Conservation (phyloP, 2,113 vertebrate genomes). For the Trogon melanurus region DNA sequence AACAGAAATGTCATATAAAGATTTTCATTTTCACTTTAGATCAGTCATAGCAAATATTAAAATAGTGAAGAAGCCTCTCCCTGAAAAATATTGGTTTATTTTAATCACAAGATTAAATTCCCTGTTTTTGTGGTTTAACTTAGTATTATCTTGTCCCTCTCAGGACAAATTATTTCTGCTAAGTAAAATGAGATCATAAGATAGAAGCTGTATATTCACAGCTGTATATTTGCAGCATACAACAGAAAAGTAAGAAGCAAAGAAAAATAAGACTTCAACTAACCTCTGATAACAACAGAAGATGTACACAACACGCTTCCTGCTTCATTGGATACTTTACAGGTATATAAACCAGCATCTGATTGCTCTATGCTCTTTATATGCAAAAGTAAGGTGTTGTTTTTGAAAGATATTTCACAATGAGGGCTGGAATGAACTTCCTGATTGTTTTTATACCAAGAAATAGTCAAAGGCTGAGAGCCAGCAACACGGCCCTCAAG, state of each 20-base stretch:
- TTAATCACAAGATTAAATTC: neutral
- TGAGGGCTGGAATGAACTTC: slow-evolving; percentile 84
- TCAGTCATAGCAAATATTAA: neutral
- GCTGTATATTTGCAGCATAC: neutral
- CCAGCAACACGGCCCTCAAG: slow-evolving; percentile 90
- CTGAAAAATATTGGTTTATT: neutral
- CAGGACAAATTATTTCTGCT: neutral
- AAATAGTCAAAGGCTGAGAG: slow-evolving; percentile 89
- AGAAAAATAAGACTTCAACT: slow-evolving; percentile 26
- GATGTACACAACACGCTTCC: slow-evolving; percentile 84
- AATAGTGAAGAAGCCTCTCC: neutral
- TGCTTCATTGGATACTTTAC: slow-evolving; percentile 91
- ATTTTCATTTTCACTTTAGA: neutral
- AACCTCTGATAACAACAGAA: slow-evolving; percentile 88
- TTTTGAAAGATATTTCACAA: slow-evolving; percentile 92
- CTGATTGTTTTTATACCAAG: slow-evolving; percentile 88
- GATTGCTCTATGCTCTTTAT: slow-evolving; percentile 80
- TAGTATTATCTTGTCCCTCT: neutral
- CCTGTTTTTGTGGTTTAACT: neutral
- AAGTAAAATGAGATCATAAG: neutral
- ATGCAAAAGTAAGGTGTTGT: slow-evolving; percentile 83
- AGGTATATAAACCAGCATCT: slow-evolving; percentile 89
- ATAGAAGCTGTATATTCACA: neutral
- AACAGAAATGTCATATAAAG: neutral
- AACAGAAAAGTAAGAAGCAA: neutral